A percentile compares a stretch with the other conserved stretches of the same genome.
Evolutionary conservation across 2,113 vertebrate species (phyloP).

Genomic region (Pundamilia nyererei): DNA sequence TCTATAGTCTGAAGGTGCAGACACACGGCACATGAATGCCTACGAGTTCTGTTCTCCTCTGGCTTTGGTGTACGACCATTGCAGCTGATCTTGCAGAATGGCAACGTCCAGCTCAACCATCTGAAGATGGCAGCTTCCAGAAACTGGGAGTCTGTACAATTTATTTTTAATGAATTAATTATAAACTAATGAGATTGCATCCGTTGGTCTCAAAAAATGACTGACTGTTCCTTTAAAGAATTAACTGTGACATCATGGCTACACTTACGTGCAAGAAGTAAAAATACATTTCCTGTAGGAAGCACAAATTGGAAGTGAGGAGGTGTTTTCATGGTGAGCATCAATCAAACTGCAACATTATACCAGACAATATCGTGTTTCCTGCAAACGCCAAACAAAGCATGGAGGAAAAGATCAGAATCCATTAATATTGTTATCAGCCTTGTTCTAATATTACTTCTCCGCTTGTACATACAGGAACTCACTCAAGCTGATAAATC

Average conservation of each 20-base stretch:
- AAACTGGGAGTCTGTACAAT: rapidly evolving
- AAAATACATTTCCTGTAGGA: neutral
- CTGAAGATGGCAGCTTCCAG: neutral
- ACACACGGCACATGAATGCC: neutral
- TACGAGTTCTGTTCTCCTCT: neutral
- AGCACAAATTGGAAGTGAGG: neutral
- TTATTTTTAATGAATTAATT: neutral
- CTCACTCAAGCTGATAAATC: neutral
- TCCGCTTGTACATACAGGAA: neutral
- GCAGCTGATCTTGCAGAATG: neutral
- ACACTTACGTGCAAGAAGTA: neutral
- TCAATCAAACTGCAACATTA: neutral
- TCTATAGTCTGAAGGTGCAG: neutral
- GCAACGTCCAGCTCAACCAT: neutral
- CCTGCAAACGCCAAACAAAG: neutral
- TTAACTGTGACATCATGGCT: neutral
- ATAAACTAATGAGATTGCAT: rapidly evolving
- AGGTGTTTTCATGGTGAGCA: neutral
- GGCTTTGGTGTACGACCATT: neutral
- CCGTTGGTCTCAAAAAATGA: neutral
- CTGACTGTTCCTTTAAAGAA: neutral
- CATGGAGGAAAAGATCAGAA: neutral
- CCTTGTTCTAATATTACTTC: neutral
- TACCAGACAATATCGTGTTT: neutral
- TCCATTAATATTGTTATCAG: neutral